These are phyloP conservation scores for Andinoacara biseriatus DNA, from an alignment of 2,113 vertebrate species.

Conservation along the genomic window DNA sequence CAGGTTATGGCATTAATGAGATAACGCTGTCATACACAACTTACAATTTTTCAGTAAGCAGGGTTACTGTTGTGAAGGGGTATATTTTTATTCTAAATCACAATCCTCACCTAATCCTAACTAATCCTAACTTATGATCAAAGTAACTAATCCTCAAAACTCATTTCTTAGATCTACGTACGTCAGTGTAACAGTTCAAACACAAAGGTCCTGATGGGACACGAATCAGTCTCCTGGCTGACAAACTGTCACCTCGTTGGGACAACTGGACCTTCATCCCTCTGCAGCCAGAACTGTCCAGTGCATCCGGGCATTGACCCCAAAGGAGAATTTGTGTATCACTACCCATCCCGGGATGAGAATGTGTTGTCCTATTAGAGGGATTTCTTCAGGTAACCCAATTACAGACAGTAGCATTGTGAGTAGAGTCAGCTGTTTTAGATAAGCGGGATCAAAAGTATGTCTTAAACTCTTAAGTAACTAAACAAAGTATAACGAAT, in stretches of 20 bases:
- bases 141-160: rapidly evolving
- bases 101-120: no score
- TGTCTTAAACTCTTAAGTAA: neutral
- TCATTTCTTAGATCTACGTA: neutral
- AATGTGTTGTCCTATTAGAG: neutral
- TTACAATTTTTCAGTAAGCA: no score
- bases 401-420: neutral
- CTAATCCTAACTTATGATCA: no score
- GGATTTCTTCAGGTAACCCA: neutral
- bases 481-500: neutral
- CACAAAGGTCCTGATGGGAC: neutral
- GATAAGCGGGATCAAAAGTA: neutral
- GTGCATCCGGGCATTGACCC: neutral
- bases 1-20: no score
- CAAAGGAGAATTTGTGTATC: neutral
- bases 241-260: neutral
- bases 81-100: no score
- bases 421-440: neutral
- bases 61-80: no score
- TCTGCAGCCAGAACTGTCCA: neutral
- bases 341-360: neutral
- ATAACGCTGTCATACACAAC: no score
- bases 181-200: neutral
- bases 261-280: neutral
- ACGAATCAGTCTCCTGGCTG: neutral